A percentile compares a stretch with the other conserved stretches of the same genome.
Conservation (phyloP, 2,113 vertebrate genomes). For the Dolichotis patagonum region DNA sequence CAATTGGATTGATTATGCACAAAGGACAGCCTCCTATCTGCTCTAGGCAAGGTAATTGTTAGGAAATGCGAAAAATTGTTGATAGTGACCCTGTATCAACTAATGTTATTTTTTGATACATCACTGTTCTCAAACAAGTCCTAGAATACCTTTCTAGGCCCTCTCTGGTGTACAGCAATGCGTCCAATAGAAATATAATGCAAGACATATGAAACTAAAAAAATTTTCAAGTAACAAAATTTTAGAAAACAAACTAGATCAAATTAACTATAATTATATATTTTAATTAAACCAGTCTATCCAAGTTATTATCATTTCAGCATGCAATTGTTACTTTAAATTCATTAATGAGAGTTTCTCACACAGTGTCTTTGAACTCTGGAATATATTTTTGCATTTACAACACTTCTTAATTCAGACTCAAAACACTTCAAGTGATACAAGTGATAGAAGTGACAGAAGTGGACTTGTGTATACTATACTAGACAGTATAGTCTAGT, state of each 20-base stretch:
- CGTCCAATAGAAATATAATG: not conserved
- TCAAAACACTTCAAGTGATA: not conserved
- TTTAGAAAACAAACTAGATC: not conserved
- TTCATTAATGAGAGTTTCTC: not conserved
- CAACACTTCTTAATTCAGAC: not conserved
- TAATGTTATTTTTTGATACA: not conserved
- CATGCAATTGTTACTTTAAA: not conserved
- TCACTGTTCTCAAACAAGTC: not conserved
- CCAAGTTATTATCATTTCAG: constrained; percentile 36
- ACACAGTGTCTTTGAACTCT: not conserved
- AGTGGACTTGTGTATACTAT: not conserved
- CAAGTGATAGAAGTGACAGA: not conserved
- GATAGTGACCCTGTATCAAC: not conserved
- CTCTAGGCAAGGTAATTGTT: not conserved
- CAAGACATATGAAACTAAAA: not conserved
- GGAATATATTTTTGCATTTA: not conserved
- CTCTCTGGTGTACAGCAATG: not conserved
- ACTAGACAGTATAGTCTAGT: not conserved
- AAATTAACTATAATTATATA: not conserved
- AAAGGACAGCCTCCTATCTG: not conserved
- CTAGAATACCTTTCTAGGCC: not conserved
- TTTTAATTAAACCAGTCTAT: not conserved
- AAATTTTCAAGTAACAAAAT: not conserved
- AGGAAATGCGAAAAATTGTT: not conserved
- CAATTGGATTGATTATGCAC: not conserved